Conservation (phyloP, 2,797 vertebrate species). For the Halcyon smyrnensis region DNA sequence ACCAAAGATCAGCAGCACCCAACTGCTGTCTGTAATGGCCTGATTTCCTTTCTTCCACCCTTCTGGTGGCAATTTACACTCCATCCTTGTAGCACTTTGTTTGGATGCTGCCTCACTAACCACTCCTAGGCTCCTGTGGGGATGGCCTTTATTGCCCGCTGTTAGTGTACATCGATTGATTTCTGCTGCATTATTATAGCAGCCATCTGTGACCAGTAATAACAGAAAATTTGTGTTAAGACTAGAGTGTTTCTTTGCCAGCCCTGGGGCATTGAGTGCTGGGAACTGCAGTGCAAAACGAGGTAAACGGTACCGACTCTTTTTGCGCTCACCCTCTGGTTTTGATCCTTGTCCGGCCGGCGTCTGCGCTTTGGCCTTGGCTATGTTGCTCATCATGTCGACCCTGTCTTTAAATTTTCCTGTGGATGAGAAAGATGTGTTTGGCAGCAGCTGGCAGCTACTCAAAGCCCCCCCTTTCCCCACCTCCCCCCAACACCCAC, state of each 20-base stretch:
- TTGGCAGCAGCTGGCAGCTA: not conserved
- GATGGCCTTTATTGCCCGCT: not conserved
- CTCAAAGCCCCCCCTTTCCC: not conserved
- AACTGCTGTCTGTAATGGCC: not conserved
- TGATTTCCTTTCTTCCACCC: not conserved
- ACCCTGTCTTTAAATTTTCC: conserved; percentile 90
- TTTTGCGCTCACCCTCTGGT: conserved; percentile 82
- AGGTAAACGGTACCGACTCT: not conserved
- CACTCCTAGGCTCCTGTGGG: not conserved
- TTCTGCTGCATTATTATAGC: not conserved
- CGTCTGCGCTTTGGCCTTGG: conserved; percentile 79
- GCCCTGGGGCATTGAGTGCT: not conserved
- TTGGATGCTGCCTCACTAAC: not conserved
- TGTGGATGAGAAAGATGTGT: conserved; percentile 72
- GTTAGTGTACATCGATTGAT: rapidly evolving
- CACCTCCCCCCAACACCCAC: rapidly evolving
- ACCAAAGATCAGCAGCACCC: not conserved
- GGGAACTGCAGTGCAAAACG: not conserved
- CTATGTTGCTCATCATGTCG: conserved; percentile 84
- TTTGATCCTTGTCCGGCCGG: conserved; percentile 77
- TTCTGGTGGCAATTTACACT: not conserved
- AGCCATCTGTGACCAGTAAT: not conserved
- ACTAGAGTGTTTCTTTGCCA: not conserved
- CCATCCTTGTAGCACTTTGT: not conserved
- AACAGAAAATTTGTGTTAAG: not conserved